Evolutionary conservation across 92 coral and sea anemone species (phyloP), one percentile per base, ranked within the genome.

Genomic region (Galaxea fascicularis): DNA sequence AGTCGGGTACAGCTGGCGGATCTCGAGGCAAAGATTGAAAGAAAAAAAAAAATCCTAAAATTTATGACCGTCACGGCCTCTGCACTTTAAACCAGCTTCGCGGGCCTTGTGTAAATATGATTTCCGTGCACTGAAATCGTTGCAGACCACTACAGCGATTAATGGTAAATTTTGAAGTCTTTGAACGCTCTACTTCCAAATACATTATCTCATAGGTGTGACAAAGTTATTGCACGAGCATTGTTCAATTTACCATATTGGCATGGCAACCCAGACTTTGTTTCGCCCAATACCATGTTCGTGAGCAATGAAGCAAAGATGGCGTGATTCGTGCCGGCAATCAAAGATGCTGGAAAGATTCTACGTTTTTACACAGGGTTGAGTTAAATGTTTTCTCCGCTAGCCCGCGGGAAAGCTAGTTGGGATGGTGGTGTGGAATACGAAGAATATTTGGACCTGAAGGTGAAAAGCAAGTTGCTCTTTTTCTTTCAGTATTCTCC

Each of bases 311-410:
- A 46, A 65, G 51, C 68, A 75, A 83, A 89, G 81, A 89, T 77
- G 92, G 67, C 77, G 77, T 78, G 88, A 83, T 80, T 71, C 44
- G 60, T 26, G 29, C 15, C 51, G 46, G 9, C 20, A 21, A 6
- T 0, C 27, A 4, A 51, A 31, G 22, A 46, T 31, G 57, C 35
- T 35, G 51, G 21, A 31, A 22, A 51, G 15, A 47, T 49, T 31
- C 49, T 27, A 28, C 8, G 25, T 10, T 4, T 46, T 20, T 62
- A 29, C 29, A 26, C 20, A n/a, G 46, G 59, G 1, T 28, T n/a
- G 26, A 54, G 28, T 65, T 94, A 49, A 71, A 94, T 94, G 98
- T 94, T 94, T 84, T 94, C 98, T 28, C 85, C 98, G 59, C 86
- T 94, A 63, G 98, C 92, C 21, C 87, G 89, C 39, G 98, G 98